Base-by-base conservation (phyloP, 1,140 invertebrate species). In the Panagrolaimus sp. region DNA sequence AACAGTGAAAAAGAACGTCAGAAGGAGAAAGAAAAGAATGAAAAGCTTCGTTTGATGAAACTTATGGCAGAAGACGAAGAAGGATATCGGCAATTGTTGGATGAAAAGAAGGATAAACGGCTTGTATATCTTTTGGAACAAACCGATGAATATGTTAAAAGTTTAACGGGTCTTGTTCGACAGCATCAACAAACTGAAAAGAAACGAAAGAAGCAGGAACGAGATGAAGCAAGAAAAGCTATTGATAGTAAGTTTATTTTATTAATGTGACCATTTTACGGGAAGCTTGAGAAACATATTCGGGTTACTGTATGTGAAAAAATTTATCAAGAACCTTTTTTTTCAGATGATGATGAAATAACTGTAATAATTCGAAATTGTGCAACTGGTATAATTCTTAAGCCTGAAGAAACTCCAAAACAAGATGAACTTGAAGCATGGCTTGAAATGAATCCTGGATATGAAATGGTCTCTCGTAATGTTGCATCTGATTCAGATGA, bases 21-120 rank as follows among this genome's bases (percentile, higher is more conserved):
- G 88, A 98, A 98, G 83, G 95, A 98, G 85, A 95, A 98, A 84
- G 93, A 97, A 84, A 88, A 94, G 70, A 94, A 97, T 48, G 96
- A 98, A 84, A 97, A 98, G 83, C 94, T 97, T 84, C 91, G 96
- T 89, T 95, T 99, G 93, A 87, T 92, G 67, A 89, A 92, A 78
- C 87, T 99, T 43, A 99, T 99, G 94, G 93, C 91, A 69, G 87
- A 88, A 80, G 87, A 88, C 82, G 87, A 88, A 81, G 87, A 87
- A 72, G 87, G 87, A 63, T 89, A 88, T 79, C 85, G 96, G 75
- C 97, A 98, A 85, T 88, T 99, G 55, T 96, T 99, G 83, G 96
- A 99, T 89, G 94, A 99, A 84, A 98, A 99, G 88, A 99, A 99
- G 89, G 96, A 99, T 85, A 96, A 96, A 84, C 90, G 96, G 66